Evolutionary conservation across 2,888 invertebrate species (phyloP).

Genomic region (Acleris sparsana): DNA sequence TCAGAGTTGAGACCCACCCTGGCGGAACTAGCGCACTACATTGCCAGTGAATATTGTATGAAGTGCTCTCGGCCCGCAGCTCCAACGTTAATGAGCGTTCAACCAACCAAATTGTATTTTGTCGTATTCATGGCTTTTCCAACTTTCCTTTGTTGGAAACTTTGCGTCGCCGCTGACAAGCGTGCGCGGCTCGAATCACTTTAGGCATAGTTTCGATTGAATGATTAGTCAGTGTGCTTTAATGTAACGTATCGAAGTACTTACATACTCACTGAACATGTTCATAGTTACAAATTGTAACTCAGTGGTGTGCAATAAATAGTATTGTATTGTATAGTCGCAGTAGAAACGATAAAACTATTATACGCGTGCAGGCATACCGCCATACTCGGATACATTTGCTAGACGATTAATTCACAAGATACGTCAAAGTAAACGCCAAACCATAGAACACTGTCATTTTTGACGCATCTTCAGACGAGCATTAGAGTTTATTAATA

Average conservation of each 20-base stretch:
- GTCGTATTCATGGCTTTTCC: slow-evolving; percentile 55
- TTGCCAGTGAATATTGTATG: slow-evolving; percentile 61
- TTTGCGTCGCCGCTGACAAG: slow-evolving; percentile 31
- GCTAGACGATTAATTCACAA: no score
- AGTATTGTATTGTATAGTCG: no score
- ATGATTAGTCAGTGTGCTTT: slow-evolving; percentile 46
- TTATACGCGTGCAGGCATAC: no score
- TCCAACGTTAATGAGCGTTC: slow-evolving; percentile 55
- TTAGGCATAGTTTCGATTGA: slow-evolving; percentile 51
- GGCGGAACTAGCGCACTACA: slow-evolving; percentile 51
- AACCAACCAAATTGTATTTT: slow-evolving; percentile 49
- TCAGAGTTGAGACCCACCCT: slow-evolving; percentile 51
- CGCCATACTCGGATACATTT: no score
- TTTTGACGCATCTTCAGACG: no score
- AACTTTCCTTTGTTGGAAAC: slow-evolving; percentile 40
- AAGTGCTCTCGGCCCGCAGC: slow-evolving; percentile 31
- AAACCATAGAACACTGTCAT: no score
- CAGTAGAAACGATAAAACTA: no score
- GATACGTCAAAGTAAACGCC: no score
- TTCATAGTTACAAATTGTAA: no score
- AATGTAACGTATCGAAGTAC: neutral
- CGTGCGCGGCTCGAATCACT: slow-evolving; percentile 44
- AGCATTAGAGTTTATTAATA: no score
- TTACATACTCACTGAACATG: no score
- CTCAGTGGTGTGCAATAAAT: no score